Evolutionary conservation across 2,113 vertebrate genomes (phyloP), one percentile per base, ranked within the genome.

Genomic region (Sander vitreus): DNA sequence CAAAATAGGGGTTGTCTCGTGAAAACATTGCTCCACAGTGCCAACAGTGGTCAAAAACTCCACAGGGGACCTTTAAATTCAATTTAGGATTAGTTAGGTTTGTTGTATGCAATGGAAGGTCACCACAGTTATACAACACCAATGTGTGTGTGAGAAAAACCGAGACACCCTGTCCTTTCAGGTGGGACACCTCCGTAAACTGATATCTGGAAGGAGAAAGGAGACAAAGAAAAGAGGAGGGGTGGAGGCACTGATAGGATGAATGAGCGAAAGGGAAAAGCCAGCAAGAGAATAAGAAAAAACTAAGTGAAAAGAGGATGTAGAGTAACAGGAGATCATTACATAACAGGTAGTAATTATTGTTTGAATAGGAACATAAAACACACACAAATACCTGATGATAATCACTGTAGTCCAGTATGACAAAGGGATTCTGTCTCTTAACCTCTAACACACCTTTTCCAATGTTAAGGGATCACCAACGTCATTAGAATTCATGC

Each of bases 241-340:
- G 14, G 18, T n/a, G 18, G 51, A 43, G 67, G 63, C 21, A 43
- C 30, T 71, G 54, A 58, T 9, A 47, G 36, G 15, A 19, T 8
- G 54, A 63, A 36, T 7, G 15, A 47, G 48, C 1, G 39, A 86
- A 54, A 53, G 55, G 76, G 21, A 76, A 54, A 60, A 36, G n/a
- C 16, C 51, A 36, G 19, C 25, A 51, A 25, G 48, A 48, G 33
- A 72, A n/a, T 13, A n/a, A 48, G 14, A 48, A 53, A 13, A 53
- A 45, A 50, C 50, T 21, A 54, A 53, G 36, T 23, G 39, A 39
- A 80, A 69, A 67, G 3, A 55, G 45, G 15, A 51, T 54, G 66
- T 13, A 60, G 51, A 71, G 78, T 76, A 83, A 90, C 45, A 83
- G 18, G 66, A 81, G 81, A 74, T 78, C 18, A 45, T 85, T 83